A percentile compares a stretch with the other conserved stretches of the same genome.
Conservation (phyloP, 2,888 invertebrate species). For the Helleia helle region DNA sequence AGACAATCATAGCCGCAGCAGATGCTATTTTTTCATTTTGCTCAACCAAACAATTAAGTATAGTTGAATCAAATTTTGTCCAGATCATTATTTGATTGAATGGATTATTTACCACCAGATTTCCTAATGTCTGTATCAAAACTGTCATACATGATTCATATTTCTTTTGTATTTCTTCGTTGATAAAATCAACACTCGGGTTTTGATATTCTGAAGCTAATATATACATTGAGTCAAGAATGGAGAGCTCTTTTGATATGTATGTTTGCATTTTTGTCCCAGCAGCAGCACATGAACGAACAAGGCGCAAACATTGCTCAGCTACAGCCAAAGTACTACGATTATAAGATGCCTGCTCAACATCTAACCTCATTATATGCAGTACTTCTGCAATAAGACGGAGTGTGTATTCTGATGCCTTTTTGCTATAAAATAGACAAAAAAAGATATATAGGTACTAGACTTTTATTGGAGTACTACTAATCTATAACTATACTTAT, state of each 20-base stretch:
- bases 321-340: slow-evolving; percentile 65
- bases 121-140: slow-evolving; percentile 72
- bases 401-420: slow-evolving; percentile 66
- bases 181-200: slow-evolving; percentile 53
- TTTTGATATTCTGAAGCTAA: slow-evolving; percentile 62
- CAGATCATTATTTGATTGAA: slow-evolving; percentile 70
- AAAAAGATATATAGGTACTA: no score
- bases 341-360: slow-evolving; percentile 62
- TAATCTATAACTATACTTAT: neutral
- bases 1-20: slow-evolving; percentile 76
- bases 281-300: slow-evolving; percentile 69
- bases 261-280: slow-evolving; percentile 70
- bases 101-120: slow-evolving; percentile 71
- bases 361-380: slow-evolving; percentile 64
- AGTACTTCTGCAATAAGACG: slow-evolving; percentile 66
- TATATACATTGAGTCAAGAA: slow-evolving; percentile 63
- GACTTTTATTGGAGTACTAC: neutral
- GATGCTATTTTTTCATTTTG: slow-evolving; percentile 65
- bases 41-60: slow-evolving; percentile 59
- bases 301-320: slow-evolving; percentile 65
- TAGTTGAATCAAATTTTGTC: slow-evolving; percentile 64
- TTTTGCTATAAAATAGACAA: slow-evolving; percentile 67
- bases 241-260: slow-evolving; percentile 64
- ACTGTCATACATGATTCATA: slow-evolving; percentile 66
- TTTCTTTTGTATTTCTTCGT: slow-evolving; percentile 60